Conservation (phyloP, 2,797 vertebrate species). For the Oreortyx pictus region DNA sequence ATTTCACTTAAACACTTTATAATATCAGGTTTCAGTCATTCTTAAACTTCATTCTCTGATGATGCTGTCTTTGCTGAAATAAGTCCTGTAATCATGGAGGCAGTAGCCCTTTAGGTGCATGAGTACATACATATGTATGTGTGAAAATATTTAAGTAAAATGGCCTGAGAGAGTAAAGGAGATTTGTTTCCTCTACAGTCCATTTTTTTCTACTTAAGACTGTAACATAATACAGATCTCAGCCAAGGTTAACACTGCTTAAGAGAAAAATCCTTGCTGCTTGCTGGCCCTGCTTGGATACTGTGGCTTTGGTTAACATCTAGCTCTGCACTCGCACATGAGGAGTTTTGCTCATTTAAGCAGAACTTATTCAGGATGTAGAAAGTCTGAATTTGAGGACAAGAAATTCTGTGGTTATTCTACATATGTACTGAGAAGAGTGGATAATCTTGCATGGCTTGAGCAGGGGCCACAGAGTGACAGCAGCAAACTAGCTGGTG, state of each 20-base stretch:
- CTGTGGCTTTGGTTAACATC: neutral
- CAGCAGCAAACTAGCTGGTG: neutral
- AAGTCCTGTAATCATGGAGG: neutral
- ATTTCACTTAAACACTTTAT: neutral
- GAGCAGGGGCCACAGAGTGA: neutral
- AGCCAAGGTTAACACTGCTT: neutral
- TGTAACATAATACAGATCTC: neutral
- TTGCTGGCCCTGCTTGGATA: neutral
- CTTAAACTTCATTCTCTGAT: neutral
- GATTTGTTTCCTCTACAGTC: neutral
- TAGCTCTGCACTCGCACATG: neutral
- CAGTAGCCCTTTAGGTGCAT: neutral
- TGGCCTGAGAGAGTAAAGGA: neutral
- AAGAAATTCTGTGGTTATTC: neutral
- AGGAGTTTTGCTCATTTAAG: neutral
- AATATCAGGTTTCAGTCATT: neutral
- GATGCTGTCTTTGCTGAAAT: neutral
- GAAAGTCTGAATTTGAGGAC: neutral
- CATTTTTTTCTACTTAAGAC: neutral
- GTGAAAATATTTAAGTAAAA: neutral
- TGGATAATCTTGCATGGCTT: neutral
- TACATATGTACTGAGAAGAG: neutral
- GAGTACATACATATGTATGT: rapidly evolving
- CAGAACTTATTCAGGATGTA: neutral
- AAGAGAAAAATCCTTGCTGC: neutral